Conservation (phyloP, 1,140 invertebrate genomes). For the Bombus cullumanus region DNA sequence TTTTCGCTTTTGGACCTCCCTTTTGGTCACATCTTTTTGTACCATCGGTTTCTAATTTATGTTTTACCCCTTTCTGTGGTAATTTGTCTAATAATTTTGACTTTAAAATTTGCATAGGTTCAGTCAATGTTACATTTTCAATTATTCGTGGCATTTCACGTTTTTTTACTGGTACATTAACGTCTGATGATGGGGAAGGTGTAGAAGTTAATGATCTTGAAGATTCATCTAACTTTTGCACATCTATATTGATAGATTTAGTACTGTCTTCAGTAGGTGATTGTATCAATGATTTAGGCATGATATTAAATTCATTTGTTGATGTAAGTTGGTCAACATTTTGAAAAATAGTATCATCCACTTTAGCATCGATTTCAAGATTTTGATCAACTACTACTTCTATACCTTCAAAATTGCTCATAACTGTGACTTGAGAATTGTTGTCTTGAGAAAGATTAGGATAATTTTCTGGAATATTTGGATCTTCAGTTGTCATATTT, state of each 20-base stretch:
- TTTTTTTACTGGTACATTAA: conserved; percentile 77
- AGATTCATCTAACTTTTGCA: conserved; percentile 67
- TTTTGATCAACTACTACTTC: conserved; percentile 68
- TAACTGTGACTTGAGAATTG: conserved; percentile 49
- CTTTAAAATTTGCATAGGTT: conserved; percentile 78
- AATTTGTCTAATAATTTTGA: conserved; percentile 76
- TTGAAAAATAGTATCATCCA: conserved; percentile 33
- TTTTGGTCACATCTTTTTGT: conserved; percentile 57
- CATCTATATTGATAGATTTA: conserved; percentile 43
- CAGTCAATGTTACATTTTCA: conserved; percentile 77
- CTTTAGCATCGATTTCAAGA: conserved; percentile 57
- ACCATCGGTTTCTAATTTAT: conserved; percentile 73
- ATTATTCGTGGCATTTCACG: conserved; percentile 81
- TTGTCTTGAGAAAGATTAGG: conserved; percentile 41
- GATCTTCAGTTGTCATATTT: conserved; percentile 20
- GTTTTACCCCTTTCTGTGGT: conserved; percentile 72
- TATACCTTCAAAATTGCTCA: conserved; percentile 61
- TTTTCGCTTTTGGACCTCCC: conserved; percentile 64
- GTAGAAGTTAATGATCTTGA: conserved; percentile 49
- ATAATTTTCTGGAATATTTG: not conserved
- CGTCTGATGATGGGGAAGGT: conserved; percentile 66
- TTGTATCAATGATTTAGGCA: conserved; percentile 26
- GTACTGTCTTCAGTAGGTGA: conserved; percentile 24
- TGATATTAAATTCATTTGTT: conserved; percentile 29
- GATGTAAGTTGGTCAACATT: conserved; percentile 26